phyloP scores from a whole-genome alignment of 2,888 invertebrate species.

The Brenthis daphne region DNA sequence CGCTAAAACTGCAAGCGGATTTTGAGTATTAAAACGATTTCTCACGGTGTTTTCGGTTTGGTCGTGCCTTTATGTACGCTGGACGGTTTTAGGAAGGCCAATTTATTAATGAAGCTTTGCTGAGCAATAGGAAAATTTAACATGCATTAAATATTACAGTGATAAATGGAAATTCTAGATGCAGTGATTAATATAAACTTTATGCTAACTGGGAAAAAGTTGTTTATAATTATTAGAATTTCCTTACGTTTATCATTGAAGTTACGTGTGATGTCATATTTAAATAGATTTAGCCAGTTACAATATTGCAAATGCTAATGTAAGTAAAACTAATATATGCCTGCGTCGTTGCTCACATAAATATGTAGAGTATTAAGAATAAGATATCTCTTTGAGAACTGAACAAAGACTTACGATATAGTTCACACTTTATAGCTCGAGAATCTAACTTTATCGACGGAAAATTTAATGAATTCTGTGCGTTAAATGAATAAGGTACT shows the following conservation, averaged over 20 bases:
- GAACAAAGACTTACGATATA: too few relatives aligned
- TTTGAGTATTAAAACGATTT: conserved; percentile 82
- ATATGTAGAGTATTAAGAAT: too few relatives aligned
- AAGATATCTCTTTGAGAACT: too few relatives aligned
- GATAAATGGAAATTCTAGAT: conserved; percentile 19
- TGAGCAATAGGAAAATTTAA: conserved; percentile 38
- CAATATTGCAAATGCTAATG: too few relatives aligned
- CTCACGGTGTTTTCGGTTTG: conserved; percentile 76
- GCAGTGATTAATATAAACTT: conserved; percentile 10
- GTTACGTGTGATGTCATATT: neutral
- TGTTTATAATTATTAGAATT: conserved; percentile 9
- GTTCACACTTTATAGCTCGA: too few relatives aligned
- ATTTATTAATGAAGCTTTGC: conserved; percentile 66
- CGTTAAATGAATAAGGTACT: too few relatives aligned
- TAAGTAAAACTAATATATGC: too few relatives aligned
- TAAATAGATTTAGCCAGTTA: too few relatives aligned
- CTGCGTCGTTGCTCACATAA: too few relatives aligned
- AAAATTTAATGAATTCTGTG: too few relatives aligned
- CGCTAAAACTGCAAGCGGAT: conserved; percentile 81
- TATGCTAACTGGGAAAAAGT: neutral
- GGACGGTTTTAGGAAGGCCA: conserved; percentile 63
- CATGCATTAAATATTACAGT: conserved; percentile 26
- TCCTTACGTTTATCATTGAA: neutral
- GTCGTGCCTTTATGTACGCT: conserved; percentile 60
- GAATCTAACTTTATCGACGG: too few relatives aligned